Evolutionary conservation across 2,888 invertebrate species (phyloP).

Genomic region (Toxonevra muliebris): DNA sequence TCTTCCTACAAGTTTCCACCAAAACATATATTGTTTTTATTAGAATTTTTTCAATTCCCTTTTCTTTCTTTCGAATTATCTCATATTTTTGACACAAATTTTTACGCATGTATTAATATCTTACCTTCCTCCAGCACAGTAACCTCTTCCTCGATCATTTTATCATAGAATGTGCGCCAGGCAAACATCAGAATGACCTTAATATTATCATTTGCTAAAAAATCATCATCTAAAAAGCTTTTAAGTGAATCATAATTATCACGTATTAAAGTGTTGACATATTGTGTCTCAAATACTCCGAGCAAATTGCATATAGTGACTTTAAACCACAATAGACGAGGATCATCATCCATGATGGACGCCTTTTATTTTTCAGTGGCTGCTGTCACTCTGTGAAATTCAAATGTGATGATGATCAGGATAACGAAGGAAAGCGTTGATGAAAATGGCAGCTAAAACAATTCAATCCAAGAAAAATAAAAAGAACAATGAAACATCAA

Average conservation of each 20-base stretch:
- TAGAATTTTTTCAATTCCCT: no score
- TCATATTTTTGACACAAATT: no score
- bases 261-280: conserved; percentile 55
- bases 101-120: conserved; percentile 40
- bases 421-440: neutral
- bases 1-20: no score
- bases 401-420: conserved; percentile 9
- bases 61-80: no score
- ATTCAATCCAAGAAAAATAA: no score
- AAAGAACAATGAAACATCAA: no score
- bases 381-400: neutral
- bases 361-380: conserved; percentile 23
- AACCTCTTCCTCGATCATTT: conserved; percentile 79
- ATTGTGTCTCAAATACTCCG: conserved; percentile 60
- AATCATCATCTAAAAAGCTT: conserved; percentile 68
- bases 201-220: conserved; percentile 65
- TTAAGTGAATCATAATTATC: conserved; percentile 68
- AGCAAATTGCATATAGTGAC: conserved; percentile 67
- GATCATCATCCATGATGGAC: conserved; percentile 64
- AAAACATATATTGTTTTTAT: no score
- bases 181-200: conserved; percentile 73
- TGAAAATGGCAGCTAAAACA: no score
- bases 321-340: conserved; percentile 76
- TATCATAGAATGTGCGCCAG: conserved; percentile 76
- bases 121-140: conserved; percentile 78